Conservation (phyloP, 2,113 vertebrate species). For the Eretmochelys imbricata region DNA sequence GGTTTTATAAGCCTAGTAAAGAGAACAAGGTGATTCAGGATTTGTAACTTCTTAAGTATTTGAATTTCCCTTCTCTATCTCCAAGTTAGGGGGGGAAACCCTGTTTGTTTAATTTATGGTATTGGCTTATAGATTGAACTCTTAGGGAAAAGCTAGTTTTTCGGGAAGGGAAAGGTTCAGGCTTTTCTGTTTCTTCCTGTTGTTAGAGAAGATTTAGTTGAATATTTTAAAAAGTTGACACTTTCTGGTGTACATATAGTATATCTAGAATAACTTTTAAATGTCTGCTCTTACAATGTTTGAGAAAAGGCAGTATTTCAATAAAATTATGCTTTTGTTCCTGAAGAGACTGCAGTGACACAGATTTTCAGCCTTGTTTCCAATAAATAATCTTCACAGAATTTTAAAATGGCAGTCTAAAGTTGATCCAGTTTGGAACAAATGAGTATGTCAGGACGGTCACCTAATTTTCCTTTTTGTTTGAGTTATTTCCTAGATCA, state of each 20-base stretch:
- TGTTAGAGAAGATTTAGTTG: not conserved
- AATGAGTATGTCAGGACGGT: not conserved
- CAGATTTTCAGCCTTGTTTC: not conserved
- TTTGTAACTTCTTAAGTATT: not conserved
- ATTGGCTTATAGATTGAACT: not conserved
- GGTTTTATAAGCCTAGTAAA: not conserved
- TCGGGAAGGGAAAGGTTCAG: not conserved
- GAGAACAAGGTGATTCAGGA: not conserved
- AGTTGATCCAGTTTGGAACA: not conserved
- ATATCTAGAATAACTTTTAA: not conserved
- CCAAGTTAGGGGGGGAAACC: not conserved
- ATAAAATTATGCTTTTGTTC: not conserved
- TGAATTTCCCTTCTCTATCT: not conserved
- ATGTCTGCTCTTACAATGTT: not conserved
- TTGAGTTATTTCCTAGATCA: not conserved
- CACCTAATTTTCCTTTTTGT: not conserved
- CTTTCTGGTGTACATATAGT: not conserved
- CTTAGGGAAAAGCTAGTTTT: not conserved
- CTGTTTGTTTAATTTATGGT: not conserved
- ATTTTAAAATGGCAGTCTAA: not conserved
- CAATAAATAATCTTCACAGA: not conserved
- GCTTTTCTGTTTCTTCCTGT: not conserved
- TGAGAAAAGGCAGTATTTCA: not conserved
- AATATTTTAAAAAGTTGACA: not conserved
- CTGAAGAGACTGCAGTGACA: not conserved